Base-by-base conservation (phyloP, 2,113 vertebrate genomes). In the Clupea harengus region DNA sequence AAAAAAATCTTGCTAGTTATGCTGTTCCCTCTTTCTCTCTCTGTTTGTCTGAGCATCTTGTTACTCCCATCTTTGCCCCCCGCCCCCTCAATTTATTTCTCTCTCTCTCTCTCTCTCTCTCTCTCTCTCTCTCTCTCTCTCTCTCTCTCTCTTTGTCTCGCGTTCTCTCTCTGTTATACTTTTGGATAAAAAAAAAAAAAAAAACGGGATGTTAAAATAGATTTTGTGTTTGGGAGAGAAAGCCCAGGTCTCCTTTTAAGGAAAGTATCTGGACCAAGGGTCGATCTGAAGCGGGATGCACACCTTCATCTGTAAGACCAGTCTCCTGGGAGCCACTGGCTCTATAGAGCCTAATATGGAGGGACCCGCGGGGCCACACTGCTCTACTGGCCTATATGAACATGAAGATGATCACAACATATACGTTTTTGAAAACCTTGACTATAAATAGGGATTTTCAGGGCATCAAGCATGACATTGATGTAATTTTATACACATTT, bases 1-100 rank as follows among this genome's bases (percentile, higher is more conserved):
- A 64, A 64, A 64, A 91, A 89, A 88, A 82, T n/a, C 28, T 87
- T 4, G 1, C 72, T 39, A 15, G 13, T 32, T 39, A 39, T 4
- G 28, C 13, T 39, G 28, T 78, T 78, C 22, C 45, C 86, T 87
- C 85, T 89, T 88, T 89, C 89, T 91, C 89, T 81, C 28, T 88
- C 83, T 81, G 82, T 39, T 32, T 78, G 25, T 32, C 3, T 78
- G 72, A 78, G 32, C 72, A 78, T 78, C 72, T 39, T 32, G 0
- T 1, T 78, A 4, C 72, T 39, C 72, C 4, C 28, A 28, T 78
- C 28, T 78, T 15, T 17, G 11, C 4, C 15, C 72, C 0, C n/a
- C 9, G 2, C 10, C 2, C n/a, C 10, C 28, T 28, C 1, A 9
- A 10, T 75, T 13, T 32, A 9, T 32, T 10, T 32, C 0, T 75